These are phyloP conservation scores for Cottoperca gobio DNA, from an alignment of 2,797 vertebrate genomes.

Conservation along the genomic window DNA sequence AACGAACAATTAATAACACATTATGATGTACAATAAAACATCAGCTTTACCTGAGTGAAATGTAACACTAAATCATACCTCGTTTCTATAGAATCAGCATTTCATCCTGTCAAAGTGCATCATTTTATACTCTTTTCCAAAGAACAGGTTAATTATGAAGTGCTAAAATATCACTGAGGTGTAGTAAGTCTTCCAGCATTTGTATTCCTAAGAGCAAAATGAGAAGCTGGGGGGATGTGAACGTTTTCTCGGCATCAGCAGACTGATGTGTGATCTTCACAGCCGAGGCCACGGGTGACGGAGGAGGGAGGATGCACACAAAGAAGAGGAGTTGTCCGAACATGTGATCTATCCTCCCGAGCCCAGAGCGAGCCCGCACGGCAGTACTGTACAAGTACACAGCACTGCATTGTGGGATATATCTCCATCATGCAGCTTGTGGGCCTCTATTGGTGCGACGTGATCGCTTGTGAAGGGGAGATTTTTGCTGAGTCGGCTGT, in stretches of 20 bases:
- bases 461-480: constrained; percentile 71
- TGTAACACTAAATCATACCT: not conserved
- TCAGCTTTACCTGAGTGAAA: not conserved
- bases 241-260: constrained; percentile 1
- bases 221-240: constrained; percentile 14
- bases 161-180: constrained; percentile 23
- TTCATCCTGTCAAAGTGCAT: not conserved
- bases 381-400: constrained; percentile 29
- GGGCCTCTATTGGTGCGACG: constrained; percentile 35
- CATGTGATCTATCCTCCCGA: constrained; percentile 38
- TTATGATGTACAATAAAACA: not conserved
- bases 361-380: constrained; percentile 26
- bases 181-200: constrained; percentile 40
- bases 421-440: constrained; percentile 44
- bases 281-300: constrained; percentile 15
- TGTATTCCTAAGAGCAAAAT: constrained; percentile 17
- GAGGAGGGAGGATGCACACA: constrained; percentile 7
- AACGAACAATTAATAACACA: not conserved
- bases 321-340: constrained; percentile 32
- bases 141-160: constrained; percentile 7
- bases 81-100: not conserved
- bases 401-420: constrained; percentile 68
- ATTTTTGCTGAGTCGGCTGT: constrained; percentile 69
- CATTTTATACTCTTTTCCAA: too few relatives aligned
- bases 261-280: constrained; percentile 50